Conservation (phyloP, 2,113 vertebrate genomes). For the Eretmochelys imbricata region DNA sequence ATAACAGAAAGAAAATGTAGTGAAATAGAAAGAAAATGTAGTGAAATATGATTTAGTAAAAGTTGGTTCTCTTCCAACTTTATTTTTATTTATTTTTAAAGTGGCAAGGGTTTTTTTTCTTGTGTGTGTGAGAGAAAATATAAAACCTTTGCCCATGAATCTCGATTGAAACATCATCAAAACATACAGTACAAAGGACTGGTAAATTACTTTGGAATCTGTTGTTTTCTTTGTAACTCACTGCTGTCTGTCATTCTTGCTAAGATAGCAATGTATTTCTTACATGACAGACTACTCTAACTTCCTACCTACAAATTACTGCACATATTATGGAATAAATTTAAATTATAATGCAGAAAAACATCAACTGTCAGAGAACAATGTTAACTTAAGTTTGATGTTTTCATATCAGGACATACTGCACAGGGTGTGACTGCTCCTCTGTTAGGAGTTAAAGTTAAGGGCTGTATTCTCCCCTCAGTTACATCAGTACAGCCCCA, state of each 20-base stretch:
- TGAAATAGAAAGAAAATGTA: not conserved
- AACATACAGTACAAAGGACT: not conserved
- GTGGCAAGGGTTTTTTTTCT: not conserved
- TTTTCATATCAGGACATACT: not conserved
- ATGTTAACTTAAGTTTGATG: not conserved
- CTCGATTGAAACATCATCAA: not conserved
- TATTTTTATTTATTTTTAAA: not conserved
- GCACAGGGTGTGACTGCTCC: not conserved
- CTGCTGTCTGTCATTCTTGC: not conserved
- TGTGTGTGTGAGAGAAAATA: not conserved
- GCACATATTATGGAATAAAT: not conserved
- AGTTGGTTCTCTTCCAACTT: not conserved
- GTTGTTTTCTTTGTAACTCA: not conserved
- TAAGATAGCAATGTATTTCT: not conserved
- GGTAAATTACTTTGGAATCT: conserved; percentile 7
- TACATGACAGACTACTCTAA: not conserved
- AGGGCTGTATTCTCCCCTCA: not conserved
- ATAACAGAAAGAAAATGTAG: not conserved
- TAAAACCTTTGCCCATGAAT: not conserved
- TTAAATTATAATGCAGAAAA: not conserved
- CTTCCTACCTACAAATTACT: not conserved
- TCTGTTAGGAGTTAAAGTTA: not conserved
- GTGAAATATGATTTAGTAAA: not conserved
- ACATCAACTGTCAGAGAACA: not conserved
- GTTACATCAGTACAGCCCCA: not conserved